These are phyloP conservation scores for Elegia similella DNA, from an alignment of 2,888 invertebrate genomes.

Conservation along the genomic window DNA sequence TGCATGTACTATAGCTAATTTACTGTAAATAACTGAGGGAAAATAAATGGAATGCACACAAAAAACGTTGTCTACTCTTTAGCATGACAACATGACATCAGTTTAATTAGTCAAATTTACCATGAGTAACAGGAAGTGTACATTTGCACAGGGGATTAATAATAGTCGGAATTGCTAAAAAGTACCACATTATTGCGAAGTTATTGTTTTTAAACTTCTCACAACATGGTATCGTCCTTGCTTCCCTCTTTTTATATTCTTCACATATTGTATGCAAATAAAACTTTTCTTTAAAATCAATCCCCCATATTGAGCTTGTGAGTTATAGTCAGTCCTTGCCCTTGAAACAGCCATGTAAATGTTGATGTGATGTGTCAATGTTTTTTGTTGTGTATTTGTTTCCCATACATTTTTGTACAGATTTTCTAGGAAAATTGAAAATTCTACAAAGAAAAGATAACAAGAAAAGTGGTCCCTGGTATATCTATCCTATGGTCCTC, in stretches of 20 bases:
- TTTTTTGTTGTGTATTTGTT: background rate
- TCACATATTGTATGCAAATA: slow-evolving; percentile 8
- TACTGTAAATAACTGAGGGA: slow-evolving; percentile 1
- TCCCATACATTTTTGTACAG: too few relatives aligned
- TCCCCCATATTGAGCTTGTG: background rate
- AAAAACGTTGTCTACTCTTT: too few relatives aligned
- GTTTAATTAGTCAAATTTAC: slow-evolving; percentile 25
- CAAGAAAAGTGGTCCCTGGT: too few relatives aligned
- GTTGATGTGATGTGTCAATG: background rate
- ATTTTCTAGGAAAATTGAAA: too few relatives aligned
- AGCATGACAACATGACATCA: slow-evolving; percentile 17
- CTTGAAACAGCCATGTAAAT: slow-evolving; percentile 9
- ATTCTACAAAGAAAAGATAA: too few relatives aligned
- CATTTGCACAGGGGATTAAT: background rate
- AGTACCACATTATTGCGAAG: background rate
- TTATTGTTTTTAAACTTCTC: background rate
- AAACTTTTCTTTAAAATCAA: background rate
- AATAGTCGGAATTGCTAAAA: background rate
- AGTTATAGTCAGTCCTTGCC: slow-evolving; percentile 15
- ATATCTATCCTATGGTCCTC: too few relatives aligned
- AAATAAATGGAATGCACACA: too few relatives aligned
- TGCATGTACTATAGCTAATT: too few relatives aligned
- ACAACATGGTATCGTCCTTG: background rate
- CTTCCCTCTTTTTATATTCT: background rate
- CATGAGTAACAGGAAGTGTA: slow-evolving; percentile 32